Base-by-base conservation (phyloP, 2,113 vertebrate genomes). In the Periophthalmus modestus region DNA sequence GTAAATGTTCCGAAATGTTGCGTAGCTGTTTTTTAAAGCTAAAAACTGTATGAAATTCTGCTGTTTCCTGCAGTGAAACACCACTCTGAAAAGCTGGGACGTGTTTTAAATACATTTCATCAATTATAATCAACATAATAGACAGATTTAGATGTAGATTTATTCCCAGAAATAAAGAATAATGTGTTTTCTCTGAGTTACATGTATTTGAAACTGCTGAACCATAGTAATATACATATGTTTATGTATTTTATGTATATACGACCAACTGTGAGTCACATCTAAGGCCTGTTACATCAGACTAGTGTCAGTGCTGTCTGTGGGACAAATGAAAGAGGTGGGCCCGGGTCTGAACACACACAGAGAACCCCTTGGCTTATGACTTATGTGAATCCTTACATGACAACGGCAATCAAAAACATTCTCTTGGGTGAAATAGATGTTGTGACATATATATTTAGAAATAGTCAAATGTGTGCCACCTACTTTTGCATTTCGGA, bases 401-500 rank as follows among this genome's bases (percentile, higher is more conserved):
- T 61, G 6, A 33, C 24, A 15, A 28, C 0, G 13, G 33, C 28
- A 18, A 33, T 61, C 6, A 14, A 18, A 28, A 61, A 61, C 14
- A 33, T 33, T 23, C 2, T 58, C 55, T 24, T 58, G 21, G 13
- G 28, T 24, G 16, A 24, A 12, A 24, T 24, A 59, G 23, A 6
- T 11, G 15, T 34, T 34, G 33, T 65, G 18, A n/a, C 62, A 43
- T 39, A n/a, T 36, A 7, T 65, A 65, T n/a, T 5, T 65, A 65
- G 62, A 65, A 43, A 65, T 21, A 57, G 39, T 74, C 7, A 34
- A 34, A 85, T 71, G 14, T 75, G 55, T 71, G 70, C 74, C 28
- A 62, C 59, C 59, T 72, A 75, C 74, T 75, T 75, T 50, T 48
- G 73, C 34, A 34, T 81, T 83, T 66, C 73, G 21, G 47, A 59